These are phyloP conservation scores for Oopsacas minuta DNA, from an alignment of 37 sponge, comb jelly and placozoan species.

Conservation along the genomic window DNA sequence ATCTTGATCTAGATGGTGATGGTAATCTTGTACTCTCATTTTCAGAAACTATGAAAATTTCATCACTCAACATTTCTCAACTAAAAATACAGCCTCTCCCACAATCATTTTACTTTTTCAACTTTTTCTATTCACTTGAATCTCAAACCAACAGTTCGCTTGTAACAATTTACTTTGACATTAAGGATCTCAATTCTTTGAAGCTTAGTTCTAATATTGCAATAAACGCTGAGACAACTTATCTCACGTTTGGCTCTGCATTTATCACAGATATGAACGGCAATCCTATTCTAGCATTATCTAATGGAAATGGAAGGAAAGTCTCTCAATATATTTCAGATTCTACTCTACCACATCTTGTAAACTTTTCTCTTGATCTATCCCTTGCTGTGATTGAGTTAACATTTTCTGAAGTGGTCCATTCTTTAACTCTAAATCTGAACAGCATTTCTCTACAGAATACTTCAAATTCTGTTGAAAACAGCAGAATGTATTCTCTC, in stretches of 20 bases:
- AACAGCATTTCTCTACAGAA: constrained; percentile 42
- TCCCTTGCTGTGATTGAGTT: constrained; percentile 22
- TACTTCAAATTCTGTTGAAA: not conserved
- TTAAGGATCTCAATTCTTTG: constrained; percentile 32
- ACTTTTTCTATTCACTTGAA: not conserved
- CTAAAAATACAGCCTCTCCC: constrained; percentile 32
- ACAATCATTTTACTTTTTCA: not conserved
- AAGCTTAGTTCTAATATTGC: constrained; percentile 21
- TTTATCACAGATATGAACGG: constrained; percentile 28
- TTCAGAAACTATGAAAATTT: constrained; percentile 55
- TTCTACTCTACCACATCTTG: constrained; percentile 24
- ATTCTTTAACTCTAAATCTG: constrained; percentile 15
- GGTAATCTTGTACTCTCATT: constrained; percentile 42
- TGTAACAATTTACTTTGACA: constrained; percentile 13
- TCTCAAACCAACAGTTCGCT: not conserved
- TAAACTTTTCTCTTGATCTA: constrained; percentile 30
- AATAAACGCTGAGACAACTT: constrained; percentile 2
- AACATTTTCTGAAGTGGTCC: constrained; percentile 27
- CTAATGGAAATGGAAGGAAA: not conserved
- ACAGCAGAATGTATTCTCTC: not conserved
- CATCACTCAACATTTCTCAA: constrained; percentile 38
- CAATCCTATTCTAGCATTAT: constrained; percentile 20
- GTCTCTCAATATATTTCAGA: constrained; percentile 18
- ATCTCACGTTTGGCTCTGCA: constrained; percentile 22
- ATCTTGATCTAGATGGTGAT: constrained; percentile 40